phyloP scores from a whole-genome alignment of 1,140 invertebrate genomes.

The Thalassaphorura encarpata region DNA sequence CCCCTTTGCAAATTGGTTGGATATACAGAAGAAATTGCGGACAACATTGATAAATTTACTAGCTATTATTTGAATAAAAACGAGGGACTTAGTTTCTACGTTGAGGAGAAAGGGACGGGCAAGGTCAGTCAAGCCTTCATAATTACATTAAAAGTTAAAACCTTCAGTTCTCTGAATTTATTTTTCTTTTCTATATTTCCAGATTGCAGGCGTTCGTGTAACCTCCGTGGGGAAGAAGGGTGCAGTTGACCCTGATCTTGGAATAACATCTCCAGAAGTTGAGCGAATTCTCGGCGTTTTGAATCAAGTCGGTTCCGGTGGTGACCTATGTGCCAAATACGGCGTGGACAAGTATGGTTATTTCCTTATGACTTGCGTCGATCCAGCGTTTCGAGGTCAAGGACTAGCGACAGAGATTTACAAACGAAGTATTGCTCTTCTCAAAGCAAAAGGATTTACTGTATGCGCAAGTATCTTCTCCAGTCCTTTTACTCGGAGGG shows the following conservation, averaged over 20 bases:
- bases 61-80: neutral
- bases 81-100: constrained; percentile 16
- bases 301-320: neutral
- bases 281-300: constrained; percentile 7
- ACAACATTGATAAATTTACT: constrained; percentile 6
- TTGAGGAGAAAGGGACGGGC: constrained; percentile 11
- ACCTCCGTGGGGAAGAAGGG: constrained; percentile 12
- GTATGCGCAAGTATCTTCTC: constrained; percentile 15
- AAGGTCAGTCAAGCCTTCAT: constrained; percentile 4
- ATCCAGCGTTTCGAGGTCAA: constrained; percentile 14
- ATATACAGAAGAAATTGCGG: constrained; percentile 17
- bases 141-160: constrained; percentile 1
- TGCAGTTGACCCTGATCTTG: neutral
- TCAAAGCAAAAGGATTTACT: constrained; percentile 18
- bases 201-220: constrained; percentile 18
- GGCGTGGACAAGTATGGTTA: constrained; percentile 14
- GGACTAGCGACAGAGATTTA: constrained; percentile 18
- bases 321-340: constrained; percentile 7
- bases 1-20: constrained; percentile 17
- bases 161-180: neutral
- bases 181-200: neutral
- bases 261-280: neutral
- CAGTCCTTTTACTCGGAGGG: constrained; percentile 14
- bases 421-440: constrained; percentile 11
- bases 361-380: constrained; percentile 16